Percentiles rank a stretch among this genome's conserved stretches.
Evolutionary conservation across 1,140 invertebrate species (phyloP).

Genomic region (Drosophila simulans): DNA sequence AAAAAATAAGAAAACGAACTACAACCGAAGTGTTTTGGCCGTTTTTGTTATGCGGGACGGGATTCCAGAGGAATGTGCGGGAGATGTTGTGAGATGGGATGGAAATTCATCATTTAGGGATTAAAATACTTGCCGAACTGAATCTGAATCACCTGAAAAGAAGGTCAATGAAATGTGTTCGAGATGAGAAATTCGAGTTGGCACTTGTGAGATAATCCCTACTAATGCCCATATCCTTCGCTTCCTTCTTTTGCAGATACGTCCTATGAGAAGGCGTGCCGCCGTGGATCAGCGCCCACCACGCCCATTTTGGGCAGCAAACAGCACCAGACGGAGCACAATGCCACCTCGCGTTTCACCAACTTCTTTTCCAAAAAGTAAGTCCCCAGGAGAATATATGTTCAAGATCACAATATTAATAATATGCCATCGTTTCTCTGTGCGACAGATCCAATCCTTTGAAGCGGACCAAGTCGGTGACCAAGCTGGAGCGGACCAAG

Average conservation of each 20-base stretch:
- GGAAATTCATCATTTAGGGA: slow-evolving; percentile 30
- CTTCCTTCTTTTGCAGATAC: slow-evolving; percentile 89
- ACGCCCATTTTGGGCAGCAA: slow-evolving; percentile 90
- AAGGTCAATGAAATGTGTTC: slow-evolving; percentile 11
- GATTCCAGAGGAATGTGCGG: slow-evolving; percentile 2
- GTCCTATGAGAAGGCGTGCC: slow-evolving; percentile 95
- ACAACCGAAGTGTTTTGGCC: slow-evolving; percentile 23
- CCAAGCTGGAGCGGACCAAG: slow-evolving; percentile 93
- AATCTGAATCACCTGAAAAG: slow-evolving; percentile 17
- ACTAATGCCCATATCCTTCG: slow-evolving; percentile 29
- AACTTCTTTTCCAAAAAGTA: slow-evolving; percentile 95
- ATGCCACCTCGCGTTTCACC: slow-evolving; percentile 88
- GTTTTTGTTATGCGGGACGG: slow-evolving; percentile 9
- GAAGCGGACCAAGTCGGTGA: slow-evolving; percentile 96
- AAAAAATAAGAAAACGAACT: slow-evolving; percentile 27
- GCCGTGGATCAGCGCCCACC: slow-evolving; percentile 92
- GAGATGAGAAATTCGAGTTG: background rate
- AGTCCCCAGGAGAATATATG: background rate
- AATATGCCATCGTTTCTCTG: background rate
- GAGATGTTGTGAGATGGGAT: background rate
- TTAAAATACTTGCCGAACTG: slow-evolving; percentile 18
- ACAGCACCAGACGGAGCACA: slow-evolving; percentile 80
- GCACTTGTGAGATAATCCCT: slow-evolving; percentile 48
- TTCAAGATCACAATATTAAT: background rate
- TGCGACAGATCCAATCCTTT: slow-evolving; percentile 90